A percentile compares a stretch with the other conserved stretches of the same genome.
Conservation (phyloP, 1,140 invertebrate species). For the Drosophila ohnishii region DNA sequence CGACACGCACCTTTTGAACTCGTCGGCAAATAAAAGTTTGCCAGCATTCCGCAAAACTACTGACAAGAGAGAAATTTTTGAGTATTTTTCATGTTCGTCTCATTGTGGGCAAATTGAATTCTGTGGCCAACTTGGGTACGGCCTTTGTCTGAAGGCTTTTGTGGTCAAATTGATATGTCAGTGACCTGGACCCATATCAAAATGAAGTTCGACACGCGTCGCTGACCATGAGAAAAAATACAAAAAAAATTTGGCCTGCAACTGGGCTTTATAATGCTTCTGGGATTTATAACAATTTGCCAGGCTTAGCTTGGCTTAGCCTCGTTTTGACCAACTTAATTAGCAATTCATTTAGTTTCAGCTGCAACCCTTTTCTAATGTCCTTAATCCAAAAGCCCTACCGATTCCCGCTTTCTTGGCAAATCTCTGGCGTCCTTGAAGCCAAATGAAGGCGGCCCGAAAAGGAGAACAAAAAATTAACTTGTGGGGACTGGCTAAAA, state of each 20-base stretch:
- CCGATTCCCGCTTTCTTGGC: constrained; percentile 25
- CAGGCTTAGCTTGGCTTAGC: constrained; percentile 32
- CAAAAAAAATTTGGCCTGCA: constrained; percentile 8
- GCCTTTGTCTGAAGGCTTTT: constrained; percentile 50
- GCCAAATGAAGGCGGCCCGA: constrained; percentile 38
- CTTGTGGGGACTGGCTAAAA: constrained; percentile 46
- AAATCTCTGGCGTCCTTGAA: constrained; percentile 44
- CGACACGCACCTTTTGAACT: constrained; percentile 47
- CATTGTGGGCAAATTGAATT: constrained; percentile 43
- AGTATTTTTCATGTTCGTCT: constrained; percentile 40
- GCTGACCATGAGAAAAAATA: constrained; percentile 14
- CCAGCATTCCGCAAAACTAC: constrained; percentile 43
- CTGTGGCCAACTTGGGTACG: constrained; percentile 33
- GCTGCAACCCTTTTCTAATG: constrained; percentile 44
- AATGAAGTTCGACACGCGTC: constrained; percentile 44
- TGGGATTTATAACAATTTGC: constrained; percentile 42
- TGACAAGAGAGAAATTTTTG: constrained; percentile 37
- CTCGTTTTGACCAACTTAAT: constrained; percentile 33
- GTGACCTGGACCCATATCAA: constrained; percentile 49
- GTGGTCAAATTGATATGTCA: constrained; percentile 59
- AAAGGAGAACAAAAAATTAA: constrained; percentile 47
- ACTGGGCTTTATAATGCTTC: constrained; percentile 6
- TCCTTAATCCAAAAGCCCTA: constrained; percentile 36
- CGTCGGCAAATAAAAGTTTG: constrained; percentile 37
- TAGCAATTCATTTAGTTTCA: constrained; percentile 53